These are phyloP conservation scores for Kryptolebias ocellatus DNA, from an alignment of 2,797 vertebrate species.

Conservation along the genomic window DNA sequence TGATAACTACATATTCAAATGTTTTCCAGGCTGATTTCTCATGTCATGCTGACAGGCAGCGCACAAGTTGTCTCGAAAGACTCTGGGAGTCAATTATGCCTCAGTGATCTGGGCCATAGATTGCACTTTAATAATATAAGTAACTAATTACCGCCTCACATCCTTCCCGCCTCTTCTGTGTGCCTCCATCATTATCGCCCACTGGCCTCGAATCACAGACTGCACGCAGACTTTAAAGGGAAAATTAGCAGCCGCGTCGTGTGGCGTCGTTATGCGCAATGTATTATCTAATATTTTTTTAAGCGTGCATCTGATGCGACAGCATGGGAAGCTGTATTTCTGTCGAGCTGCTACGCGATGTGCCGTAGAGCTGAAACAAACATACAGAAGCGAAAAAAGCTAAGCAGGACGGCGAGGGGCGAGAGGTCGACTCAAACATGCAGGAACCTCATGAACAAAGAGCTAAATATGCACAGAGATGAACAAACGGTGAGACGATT, in stretches of 20 bases:
- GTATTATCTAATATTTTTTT: neutral
- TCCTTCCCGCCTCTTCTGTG: conserved; percentile 58
- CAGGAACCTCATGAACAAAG: conserved; percentile 19
- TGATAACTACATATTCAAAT: neutral
- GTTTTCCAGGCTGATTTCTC: conserved; percentile 12
- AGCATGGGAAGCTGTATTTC: conserved; percentile 18
- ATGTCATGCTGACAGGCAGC: conserved; percentile 13
- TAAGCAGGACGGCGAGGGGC: conserved; percentile 7
- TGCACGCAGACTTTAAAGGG: conserved; percentile 27
- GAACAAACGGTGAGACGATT: neutral
- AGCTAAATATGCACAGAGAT: conserved; percentile 14
- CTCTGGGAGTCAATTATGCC: conserved; percentile 64
- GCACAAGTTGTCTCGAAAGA: conserved; percentile 30
- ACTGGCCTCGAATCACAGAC: conserved; percentile 46
- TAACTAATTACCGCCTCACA: conserved; percentile 65
- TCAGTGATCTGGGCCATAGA: conserved; percentile 58
- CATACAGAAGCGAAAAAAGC: conserved; percentile 20
- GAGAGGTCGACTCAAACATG: conserved; percentile 18
- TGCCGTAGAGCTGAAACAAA: conserved; percentile 22
- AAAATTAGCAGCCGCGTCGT: conserved; percentile 16
- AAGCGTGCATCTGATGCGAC: neutral
- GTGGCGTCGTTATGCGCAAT: conserved; percentile 3
- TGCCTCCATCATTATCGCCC: conserved; percentile 60
- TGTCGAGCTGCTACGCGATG: conserved; percentile 19
- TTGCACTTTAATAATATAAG: conserved; percentile 69